phyloP scores from a whole-genome alignment of 1,140 invertebrate species.

The Heterodera schachtii region DNA sequence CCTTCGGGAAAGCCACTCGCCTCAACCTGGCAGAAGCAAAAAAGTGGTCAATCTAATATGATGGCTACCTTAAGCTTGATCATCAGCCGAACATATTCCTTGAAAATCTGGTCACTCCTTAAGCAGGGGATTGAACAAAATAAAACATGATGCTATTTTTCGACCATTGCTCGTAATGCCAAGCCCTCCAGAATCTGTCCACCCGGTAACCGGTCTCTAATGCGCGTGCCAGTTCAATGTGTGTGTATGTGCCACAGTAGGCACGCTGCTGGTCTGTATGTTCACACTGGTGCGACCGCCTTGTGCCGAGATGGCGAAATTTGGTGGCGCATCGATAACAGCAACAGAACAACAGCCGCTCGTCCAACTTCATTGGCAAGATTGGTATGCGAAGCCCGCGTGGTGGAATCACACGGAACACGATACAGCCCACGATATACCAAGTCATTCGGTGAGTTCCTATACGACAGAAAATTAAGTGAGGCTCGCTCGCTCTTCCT shows the following conservation, averaged over 20 bases:
- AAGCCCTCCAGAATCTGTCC: neutral
- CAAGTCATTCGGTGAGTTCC: neutral
- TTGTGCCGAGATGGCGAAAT: neutral
- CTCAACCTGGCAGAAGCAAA: neutral
- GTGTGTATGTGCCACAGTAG: neutral
- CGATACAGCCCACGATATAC: neutral
- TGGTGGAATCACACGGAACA: neutral
- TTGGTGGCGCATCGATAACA: neutral
- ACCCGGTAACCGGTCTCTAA: neutral
- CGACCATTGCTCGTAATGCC: slow-evolving; percentile 1
- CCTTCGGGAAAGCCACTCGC: neutral
- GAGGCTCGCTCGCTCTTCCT: neutral
- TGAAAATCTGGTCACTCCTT: neutral
- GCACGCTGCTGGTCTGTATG: neutral
- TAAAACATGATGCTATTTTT: too few relatives aligned
- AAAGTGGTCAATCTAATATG: neutral
- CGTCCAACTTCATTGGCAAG: neutral
- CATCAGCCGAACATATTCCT: neutral
- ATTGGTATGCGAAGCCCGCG: neutral
- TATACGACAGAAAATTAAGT: too few relatives aligned
- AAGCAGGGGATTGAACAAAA: too few relatives aligned
- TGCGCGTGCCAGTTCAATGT: neutral
- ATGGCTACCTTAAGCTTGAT: neutral
- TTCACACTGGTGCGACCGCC: neutral
- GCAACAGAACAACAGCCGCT: neutral